A percentile compares a stretch with the other conserved stretches of the same genome.
Conservation (phyloP, 2,797 vertebrate genomes). For the Clarias laeviceps region DNA sequence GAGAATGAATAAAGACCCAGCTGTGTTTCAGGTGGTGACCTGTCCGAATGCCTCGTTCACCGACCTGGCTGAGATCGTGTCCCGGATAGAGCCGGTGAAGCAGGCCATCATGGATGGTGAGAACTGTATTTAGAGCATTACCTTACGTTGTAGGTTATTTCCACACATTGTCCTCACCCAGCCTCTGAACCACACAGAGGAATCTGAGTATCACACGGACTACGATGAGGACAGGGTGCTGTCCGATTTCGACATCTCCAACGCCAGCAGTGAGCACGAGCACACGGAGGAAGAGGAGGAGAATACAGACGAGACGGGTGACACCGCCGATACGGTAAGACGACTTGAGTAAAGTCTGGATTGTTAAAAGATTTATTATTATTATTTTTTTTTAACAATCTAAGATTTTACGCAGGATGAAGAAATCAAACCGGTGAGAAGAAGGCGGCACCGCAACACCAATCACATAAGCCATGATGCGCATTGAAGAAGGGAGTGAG, state of each 20-base stretch:
- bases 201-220: constrained; percentile 91
- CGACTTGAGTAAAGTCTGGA: not conserved
- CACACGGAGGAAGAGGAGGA: constrained; percentile 73
- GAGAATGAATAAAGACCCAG: not conserved
- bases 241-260: constrained; percentile 72
- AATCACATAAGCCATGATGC: constrained; percentile 20
- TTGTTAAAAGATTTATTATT: not conserved
- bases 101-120: constrained; percentile 78
- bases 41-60: constrained; percentile 93
- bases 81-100: constrained; percentile 88
- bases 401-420: constrained; percentile 45
- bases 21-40: constrained; percentile 78
- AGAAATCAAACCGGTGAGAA: constrained; percentile 40
- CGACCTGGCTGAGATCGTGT: constrained; percentile 93
- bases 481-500: constrained; percentile 15
- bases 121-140: constrained; percentile 47
- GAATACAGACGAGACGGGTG: constrained; percentile 57
- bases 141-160: not conserved
- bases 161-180: not conserved
- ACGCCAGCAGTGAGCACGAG: constrained; percentile 55
- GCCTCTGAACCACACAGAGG: constrained; percentile 71
- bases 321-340: constrained; percentile 79
- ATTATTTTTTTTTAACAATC: not conserved
- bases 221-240: constrained; percentile 83
- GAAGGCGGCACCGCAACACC: constrained; percentile 11